Base-by-base conservation (phyloP, 1,140 invertebrate species). In the Cephus cinctus region DNA sequence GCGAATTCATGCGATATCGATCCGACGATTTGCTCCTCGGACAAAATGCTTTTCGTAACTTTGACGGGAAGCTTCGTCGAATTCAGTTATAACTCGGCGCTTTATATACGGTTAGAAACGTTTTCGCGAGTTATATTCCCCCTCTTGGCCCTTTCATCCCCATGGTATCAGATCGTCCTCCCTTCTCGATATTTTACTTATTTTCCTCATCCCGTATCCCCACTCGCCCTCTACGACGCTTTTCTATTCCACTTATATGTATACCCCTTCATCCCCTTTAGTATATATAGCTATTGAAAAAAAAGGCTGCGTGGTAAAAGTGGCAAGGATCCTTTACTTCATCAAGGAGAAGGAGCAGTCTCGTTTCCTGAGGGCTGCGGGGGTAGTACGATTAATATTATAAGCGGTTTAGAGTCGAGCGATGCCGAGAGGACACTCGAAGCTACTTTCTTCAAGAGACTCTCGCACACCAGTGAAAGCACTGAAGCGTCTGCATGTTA, bases 81-180 rank as follows among this genome's bases (percentile, higher is more conserved):
- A 36, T 36, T 36, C 34, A 36, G 34, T 36, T 36, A 36, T 36
- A 36, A 36, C 34, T 36, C 34, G 3, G 34, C n/a, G 34, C 15
- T 11, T 9, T 36, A 36, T 18, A 18, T 18, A 12, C 34, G 15
- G 9, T 18, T 36, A 9, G 14, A 3, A 18, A 8, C 3, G 34
- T 14, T 18, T 9, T 30, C 27, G 27, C 12, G n/a, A n/a, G n/a
- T n/a, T n/a, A n/a, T n/a, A n/a, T n/a, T n/a, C n/a, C n/a, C n/a
- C n/a, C n/a, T n/a, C n/a, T n/a, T n/a, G n/a, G n/a, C n/a, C n/a
- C n/a, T n/a, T n/a, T n/a, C n/a, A n/a, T n/a, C n/a, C n/a, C n/a
- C n/a, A n/a, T n/a, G n/a, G n/a, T n/a, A n/a, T n/a, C n/a, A n/a
- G n/a, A n/a, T n/a, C n/a, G n/a, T n/a, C n/a, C n/a, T n/a, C n/a